A percentile compares a stretch with the other conserved stretches of the same genome.
Conservation (phyloP, 1,140 invertebrate genomes). For the Drosophila cardini region DNA sequence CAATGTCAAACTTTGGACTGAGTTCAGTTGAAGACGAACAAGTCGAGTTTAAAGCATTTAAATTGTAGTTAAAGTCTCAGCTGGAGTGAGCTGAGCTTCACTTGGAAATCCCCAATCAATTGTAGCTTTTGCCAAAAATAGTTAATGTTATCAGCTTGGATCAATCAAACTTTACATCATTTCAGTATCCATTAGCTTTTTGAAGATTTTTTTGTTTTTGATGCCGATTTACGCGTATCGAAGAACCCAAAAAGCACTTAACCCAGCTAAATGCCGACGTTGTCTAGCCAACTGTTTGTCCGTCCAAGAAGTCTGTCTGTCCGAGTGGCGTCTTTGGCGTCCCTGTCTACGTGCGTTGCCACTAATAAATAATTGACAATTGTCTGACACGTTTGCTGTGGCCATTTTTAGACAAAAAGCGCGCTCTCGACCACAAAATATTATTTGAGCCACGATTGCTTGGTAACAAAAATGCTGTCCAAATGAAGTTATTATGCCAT, state of each 20-base stretch:
- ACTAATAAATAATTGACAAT: constrained; percentile 83
- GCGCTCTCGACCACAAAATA: constrained; percentile 53
- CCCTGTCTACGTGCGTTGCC: constrained; percentile 73
- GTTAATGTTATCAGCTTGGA: constrained; percentile 1
- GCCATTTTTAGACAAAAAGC: constrained; percentile 76
- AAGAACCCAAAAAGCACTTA: constrained; percentile 31
- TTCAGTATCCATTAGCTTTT: constrained; percentile 15
- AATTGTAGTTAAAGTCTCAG: neutral
- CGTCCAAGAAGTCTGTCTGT: constrained; percentile 27
- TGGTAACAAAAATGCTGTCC: constrained; percentile 70
- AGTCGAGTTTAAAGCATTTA: neutral
- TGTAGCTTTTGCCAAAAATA: constrained; percentile 20
- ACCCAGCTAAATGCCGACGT: constrained; percentile 45
- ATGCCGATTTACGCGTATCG: neutral
- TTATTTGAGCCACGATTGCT: constrained; percentile 39
- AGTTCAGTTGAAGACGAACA: neutral
- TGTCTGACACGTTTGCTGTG: constrained; percentile 80
- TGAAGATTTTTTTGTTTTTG: neutral
- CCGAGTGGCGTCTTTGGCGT: constrained; percentile 19
- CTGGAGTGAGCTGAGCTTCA: neutral
- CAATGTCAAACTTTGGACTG: constrained; percentile 28
- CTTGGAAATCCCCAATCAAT: neutral
- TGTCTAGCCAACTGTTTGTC: constrained; percentile 55
- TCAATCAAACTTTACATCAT: constrained; percentile 35
- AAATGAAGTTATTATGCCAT: constrained; percentile 84